Evolutionary conservation across 2,113 vertebrate species (phyloP).

Genomic region (Bufo gargarizans): DNA sequence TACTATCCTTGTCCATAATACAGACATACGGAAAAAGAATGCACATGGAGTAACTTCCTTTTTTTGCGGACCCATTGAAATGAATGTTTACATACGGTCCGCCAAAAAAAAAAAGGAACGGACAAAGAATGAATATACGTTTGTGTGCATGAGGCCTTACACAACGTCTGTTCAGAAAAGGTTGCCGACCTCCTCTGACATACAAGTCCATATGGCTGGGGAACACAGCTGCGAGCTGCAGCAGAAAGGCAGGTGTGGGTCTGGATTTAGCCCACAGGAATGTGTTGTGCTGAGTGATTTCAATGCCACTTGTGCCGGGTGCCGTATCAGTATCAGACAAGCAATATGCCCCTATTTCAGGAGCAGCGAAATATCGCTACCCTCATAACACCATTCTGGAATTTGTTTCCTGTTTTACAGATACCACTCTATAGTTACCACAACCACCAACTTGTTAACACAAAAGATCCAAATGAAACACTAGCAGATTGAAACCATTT

Average conservation of each 20-base stretch:
- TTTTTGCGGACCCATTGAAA: too few relatives aligned
- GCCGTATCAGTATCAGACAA: slow-evolving; percentile 12
- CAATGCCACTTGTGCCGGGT: slow-evolving; percentile 27
- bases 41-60: too few relatives aligned
- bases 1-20: too few relatives aligned
- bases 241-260: slow-evolving; percentile 28
- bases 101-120: too few relatives aligned
- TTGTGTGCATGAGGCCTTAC: not conserved
- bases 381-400: not conserved
- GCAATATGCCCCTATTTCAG: not conserved
- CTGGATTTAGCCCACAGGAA: slow-evolving; percentile 46
- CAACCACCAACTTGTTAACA: not conserved
- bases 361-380: slow-evolving; percentile 2
- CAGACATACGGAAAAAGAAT: too few relatives aligned
- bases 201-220: not conserved
- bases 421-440: not conserved
- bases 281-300: slow-evolving; percentile 39
- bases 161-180: too few relatives aligned
- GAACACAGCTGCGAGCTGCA: slow-evolving; percentile 8
- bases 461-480: not conserved
- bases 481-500: not conserved
- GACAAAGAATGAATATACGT: too few relatives aligned
- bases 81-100: too few relatives aligned
- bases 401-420: not conserved
- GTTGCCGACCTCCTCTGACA: not conserved